A percentile compares a stretch with the other conserved stretches of the same genome.
Evolutionary conservation across 1,140 invertebrate species (phyloP).

Genomic region (Aphidius gifuensis): DNA sequence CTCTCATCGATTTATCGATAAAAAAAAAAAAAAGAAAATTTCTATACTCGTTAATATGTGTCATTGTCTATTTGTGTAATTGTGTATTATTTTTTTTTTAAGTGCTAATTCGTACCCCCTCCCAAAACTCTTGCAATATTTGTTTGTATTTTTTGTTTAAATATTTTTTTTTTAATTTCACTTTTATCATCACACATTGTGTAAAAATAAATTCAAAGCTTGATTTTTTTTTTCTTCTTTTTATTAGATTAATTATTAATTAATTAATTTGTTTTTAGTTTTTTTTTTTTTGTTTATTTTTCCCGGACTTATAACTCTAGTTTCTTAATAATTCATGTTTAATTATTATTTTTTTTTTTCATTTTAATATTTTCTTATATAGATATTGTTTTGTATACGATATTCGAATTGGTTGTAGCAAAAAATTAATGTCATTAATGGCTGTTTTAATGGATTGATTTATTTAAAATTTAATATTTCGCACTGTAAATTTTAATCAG

Average conservation of each 20-base stretch:
- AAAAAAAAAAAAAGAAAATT: no score
- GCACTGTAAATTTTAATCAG: no score
- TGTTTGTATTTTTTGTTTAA: no score
- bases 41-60: no score
- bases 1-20: no score
- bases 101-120: no score
- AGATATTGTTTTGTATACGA: conserved; percentile 45
- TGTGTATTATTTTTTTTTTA: no score
- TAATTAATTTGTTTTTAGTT: conserved; percentile 15
- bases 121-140: no score
- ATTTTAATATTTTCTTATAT: conserved; percentile 20
- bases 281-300: conserved; percentile 23
- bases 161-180: conserved; percentile 2
- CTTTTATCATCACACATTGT: conserved; percentile 38
- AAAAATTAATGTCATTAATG: conserved; percentile 43
- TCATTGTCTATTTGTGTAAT: no score
- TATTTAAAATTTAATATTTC: no score
- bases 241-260: conserved; percentile 37
- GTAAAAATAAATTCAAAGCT: conserved; percentile 56
- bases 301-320: conserved; percentile 31
- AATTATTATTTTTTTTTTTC: conserved; percentile 26
- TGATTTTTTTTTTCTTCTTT: conserved; percentile 42
- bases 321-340: conserved; percentile 37
- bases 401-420: conserved; percentile 51
- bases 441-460: conserved; percentile 49